Conservation (phyloP, 2,113 vertebrate species). For the Syrmaticus mikado region DNA sequence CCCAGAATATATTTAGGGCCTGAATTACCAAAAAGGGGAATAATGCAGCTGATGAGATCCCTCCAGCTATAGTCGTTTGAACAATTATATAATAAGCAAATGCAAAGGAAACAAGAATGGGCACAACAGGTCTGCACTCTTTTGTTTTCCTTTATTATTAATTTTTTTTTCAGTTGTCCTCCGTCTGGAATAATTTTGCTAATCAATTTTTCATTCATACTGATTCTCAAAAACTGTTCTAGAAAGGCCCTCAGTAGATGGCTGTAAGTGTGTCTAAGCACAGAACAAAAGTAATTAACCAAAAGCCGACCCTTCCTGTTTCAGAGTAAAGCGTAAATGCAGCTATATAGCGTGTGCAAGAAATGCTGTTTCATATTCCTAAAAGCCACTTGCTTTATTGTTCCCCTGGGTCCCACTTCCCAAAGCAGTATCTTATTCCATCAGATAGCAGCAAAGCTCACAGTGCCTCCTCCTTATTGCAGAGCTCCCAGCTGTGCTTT, state of each 20-base stretch:
- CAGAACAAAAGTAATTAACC: not conserved
- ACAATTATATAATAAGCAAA: constrained; percentile 65
- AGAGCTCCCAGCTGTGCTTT: not conserved
- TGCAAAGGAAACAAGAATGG: constrained; percentile 67
- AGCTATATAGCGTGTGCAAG: not conserved
- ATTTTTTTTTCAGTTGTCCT: not conserved
- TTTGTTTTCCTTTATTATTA: constrained; percentile 51
- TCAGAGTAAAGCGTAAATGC: not conserved
- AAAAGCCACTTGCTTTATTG: not conserved
- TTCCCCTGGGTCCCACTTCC: not conserved
- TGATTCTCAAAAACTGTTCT: not conserved
- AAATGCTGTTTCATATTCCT: not conserved
- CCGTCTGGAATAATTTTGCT: not conserved
- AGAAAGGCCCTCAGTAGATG: not conserved
- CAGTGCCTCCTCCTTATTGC: fast-evolving
- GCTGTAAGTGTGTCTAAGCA: not conserved
- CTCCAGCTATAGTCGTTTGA: constrained; percentile 72
- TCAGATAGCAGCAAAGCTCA: not conserved
- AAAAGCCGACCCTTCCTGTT: not conserved
- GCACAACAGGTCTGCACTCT: constrained; percentile 68
- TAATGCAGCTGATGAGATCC: constrained; percentile 71
- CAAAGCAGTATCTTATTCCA: not conserved
- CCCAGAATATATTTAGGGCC: constrained; percentile 72
- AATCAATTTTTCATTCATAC: not conserved
- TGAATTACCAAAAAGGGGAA: constrained; percentile 69